phyloP scores from a whole-genome alignment of 1,140 invertebrate species.

The Chionoecetes opilio region DNA sequence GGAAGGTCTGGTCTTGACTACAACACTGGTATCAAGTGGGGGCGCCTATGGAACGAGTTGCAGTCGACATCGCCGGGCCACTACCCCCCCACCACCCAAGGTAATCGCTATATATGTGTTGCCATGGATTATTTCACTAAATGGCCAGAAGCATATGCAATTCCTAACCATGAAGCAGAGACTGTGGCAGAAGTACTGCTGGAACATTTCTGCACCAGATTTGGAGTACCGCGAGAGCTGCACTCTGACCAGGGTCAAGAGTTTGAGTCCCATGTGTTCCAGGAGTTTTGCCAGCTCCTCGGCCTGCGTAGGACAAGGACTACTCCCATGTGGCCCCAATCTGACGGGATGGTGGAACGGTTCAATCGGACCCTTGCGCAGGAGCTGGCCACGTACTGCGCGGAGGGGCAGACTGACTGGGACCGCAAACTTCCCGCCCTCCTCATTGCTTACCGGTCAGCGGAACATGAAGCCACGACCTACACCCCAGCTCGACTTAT shows the following conservation, averaged over 20 bases:
- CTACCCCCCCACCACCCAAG: too few species aligned
- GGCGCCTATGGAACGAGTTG: too few species aligned
- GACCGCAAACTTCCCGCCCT: not conserved
- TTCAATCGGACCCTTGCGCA: not conserved
- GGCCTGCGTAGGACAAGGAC: not conserved
- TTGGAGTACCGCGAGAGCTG: not conserved
- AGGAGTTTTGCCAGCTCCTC: not conserved
- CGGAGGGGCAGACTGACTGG: not conserved
- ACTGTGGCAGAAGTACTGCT: not conserved
- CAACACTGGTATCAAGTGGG: too few species aligned
- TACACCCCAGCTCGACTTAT: not conserved
- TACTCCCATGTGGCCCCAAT: not conserved
- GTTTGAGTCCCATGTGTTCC: not conserved
- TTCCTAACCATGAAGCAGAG: not conserved
- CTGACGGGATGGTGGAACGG: not conserved
- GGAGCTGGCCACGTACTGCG: not conserved
- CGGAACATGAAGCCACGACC: not conserved
- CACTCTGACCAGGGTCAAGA: not conserved
- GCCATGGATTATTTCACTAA: not conserved
- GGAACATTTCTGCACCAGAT: not conserved
- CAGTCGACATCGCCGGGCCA: too few species aligned
- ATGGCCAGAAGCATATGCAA: not conserved
- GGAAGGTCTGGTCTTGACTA: too few species aligned
- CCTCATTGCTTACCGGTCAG: not conserved
- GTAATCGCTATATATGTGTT: not conserved